Base-by-base conservation (phyloP, 2,888 invertebrate species). In the Dascillus cervinus region DNA sequence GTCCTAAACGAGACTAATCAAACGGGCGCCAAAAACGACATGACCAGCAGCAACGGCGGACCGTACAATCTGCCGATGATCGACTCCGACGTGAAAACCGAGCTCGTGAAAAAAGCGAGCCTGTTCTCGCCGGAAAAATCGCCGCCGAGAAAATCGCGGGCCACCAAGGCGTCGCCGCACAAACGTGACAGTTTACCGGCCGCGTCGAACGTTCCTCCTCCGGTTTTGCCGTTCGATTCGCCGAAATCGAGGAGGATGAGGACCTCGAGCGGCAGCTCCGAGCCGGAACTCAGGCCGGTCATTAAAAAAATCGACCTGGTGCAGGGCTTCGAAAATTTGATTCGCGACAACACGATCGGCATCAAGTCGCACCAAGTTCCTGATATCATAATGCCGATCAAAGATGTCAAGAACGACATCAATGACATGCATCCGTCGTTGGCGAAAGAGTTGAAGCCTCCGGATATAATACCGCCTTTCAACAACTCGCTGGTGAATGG, bases 121-220 rank as follows among this genome's bases (percentile, higher is more conserved):
- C 53, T 80, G 15, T 80, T 80, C 56, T 79, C 79, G 2, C 79
- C 80, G 0, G 79, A 79, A 39, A 77, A 75, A 37, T 67, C 72
- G 0, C 71, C 75, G 3, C 59, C 62, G 3, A 56, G 53, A 5
- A 53, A 57, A 46, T 53, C 55, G 30, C 17, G 28, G 4, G 33
- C 44, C 47, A 21, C 40, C 9, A 40, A 49, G 25, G 39, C 52
- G 10, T 47, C 53, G 8, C 49, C 56, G 11, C 45, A 34, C 32
- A 50, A 36, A 23, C 39, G 27, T 22, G 59, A 65, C 10, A 66
- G 67, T 33, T 27, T 57, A 30, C 24, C 59, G 39, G 2, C 51
- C 47, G 9, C 53, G 51, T 30, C 52, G 54, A 6, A 52, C 52
- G 12, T 35, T 33, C 22, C 52, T 39, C 37, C 47, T 52, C 25